Base-by-base conservation (phyloP, 2,113 vertebrate genomes). In the Heterochromis multidens region DNA sequence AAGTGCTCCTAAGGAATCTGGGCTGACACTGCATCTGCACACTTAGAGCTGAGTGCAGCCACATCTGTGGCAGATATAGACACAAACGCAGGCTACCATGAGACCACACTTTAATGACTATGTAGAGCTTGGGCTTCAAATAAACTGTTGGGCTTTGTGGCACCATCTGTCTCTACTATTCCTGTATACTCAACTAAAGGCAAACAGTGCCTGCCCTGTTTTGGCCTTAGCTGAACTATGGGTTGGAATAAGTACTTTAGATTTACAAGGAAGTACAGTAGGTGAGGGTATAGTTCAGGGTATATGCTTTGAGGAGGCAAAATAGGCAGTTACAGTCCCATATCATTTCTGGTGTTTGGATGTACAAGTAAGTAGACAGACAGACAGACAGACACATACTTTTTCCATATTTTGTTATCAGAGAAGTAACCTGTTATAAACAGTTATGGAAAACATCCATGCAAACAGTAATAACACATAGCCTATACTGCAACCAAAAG, bases 71-170 rank as follows among this genome's bases (percentile, higher is more conserved):
- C 90, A 93, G 86, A 88, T 94, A 89, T 87, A 94, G 86, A 89
- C 81, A 87, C 61, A 90, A 93, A 89, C 19, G 63, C 85, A 85
- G 89, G 90, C 86, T 90, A 21, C 88, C 89, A 87, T 79, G 37
- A 79, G 85, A 90, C 92, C 93, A 86, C 92, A 93, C 85, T 93
- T 23, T 94, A 96, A 95, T 94, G 88, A 90, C 91, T 93, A 93
- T 89, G 88, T 77, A 88, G 59, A 89, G 85, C 72, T 87, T 29
- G 25, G 87, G 85, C 90, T 94, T 92, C 92, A 95, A 95, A 95
- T 94, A 94, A 93, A 92, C 88, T 79, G 77, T 16, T 85, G 83
- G 87, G 81, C 83, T 92, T 77, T 91, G 93, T 88, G 93, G 90
- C 91, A 46, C 83, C 87, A 84, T 82, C 86, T 88, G 90, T 76